phyloP scores from a whole-genome alignment of 2,888 invertebrate species.

The Tenthredo notha region DNA sequence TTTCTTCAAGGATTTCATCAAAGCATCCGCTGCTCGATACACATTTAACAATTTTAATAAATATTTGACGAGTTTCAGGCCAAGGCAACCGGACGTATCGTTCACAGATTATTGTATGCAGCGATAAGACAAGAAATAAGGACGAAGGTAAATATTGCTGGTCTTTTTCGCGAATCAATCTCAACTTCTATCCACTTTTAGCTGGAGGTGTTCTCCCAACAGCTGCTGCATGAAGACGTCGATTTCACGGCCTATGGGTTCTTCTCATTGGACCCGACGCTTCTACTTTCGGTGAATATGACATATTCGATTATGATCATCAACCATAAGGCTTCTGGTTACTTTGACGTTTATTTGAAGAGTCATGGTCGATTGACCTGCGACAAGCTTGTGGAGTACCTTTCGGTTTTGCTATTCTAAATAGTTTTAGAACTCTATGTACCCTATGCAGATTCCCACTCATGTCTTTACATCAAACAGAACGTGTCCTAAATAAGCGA shows the following conservation, averaged over 20 bases:
- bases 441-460: no score
- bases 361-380: neutral
- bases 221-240: neutral
- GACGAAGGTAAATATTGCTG: neutral
- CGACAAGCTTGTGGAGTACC: no score
- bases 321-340: neutral
- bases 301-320: neutral
- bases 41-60: neutral
- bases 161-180: neutral
- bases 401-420: neutral
- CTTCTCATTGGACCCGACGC: neutral
- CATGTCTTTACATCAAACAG: neutral
- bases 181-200: neutral
- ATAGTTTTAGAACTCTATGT: neutral
- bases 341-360: neutral
- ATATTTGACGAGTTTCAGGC: neutral
- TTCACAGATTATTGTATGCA: neutral
- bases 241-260: neutral
- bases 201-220: neutral
- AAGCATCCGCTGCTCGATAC: neutral
- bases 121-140: neutral
- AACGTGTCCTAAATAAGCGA: neutral
- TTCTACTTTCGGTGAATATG: neutral
- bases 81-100: neutral
- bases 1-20: neutral